Conservation (phyloP, 2,113 vertebrate genomes). For the Psephotus haematonotus region DNA sequence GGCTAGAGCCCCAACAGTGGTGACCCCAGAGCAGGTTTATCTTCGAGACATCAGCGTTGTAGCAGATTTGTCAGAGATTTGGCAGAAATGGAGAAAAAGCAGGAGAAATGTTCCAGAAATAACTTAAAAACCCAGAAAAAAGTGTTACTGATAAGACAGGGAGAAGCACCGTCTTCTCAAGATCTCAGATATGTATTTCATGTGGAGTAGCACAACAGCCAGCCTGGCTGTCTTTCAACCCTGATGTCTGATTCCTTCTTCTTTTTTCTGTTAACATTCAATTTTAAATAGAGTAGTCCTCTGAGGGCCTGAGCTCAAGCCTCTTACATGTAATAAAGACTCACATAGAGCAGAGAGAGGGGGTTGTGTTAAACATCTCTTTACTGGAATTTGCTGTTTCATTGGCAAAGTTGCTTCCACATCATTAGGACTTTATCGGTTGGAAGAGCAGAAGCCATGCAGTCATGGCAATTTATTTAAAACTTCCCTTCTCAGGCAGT, state of each 20-base stretch:
- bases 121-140: background rate
- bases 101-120: background rate
- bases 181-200: background rate
- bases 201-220: background rate
- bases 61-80: background rate
- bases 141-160: background rate
- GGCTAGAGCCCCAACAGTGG: background rate
- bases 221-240: background rate
- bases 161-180: background rate
- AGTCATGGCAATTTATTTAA: background rate
- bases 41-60: background rate
- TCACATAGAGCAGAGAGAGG: background rate
- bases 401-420: background rate
- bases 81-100: background rate
- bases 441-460: background rate
- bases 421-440: background rate
- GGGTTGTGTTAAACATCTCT: background rate
- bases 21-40: background rate
- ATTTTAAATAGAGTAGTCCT: slow-evolving; percentile 2
- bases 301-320: background rate
- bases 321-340: background rate
- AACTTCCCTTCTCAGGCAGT: background rate
- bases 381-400: background rate
- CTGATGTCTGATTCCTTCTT: background rate
- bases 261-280: background rate